These are phyloP conservation scores for Notodonta dromedarius DNA, from an alignment of 2,888 invertebrate genomes.

Conservation along the genomic window DNA sequence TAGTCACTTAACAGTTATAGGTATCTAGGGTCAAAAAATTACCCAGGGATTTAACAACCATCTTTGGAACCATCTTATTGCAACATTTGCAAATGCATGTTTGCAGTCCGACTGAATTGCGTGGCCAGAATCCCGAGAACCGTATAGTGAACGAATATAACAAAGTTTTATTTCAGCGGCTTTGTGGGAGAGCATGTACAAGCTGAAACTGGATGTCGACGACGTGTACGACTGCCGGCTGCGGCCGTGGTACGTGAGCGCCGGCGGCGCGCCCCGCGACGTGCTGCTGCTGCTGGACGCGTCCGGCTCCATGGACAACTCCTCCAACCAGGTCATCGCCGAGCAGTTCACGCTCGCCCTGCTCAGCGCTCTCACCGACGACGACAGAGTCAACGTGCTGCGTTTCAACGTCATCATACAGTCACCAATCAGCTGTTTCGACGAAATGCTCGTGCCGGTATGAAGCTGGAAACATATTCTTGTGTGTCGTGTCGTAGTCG, in stretches of 20 bases:
- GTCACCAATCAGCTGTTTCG: slow-evolving; percentile 71
- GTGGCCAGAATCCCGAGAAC: too few relatives aligned
- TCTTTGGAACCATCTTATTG: too few relatives aligned
- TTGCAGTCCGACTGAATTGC: too few relatives aligned
- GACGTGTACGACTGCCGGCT: slow-evolving; percentile 74
- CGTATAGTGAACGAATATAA: too few relatives aligned
- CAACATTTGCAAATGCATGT: too few relatives aligned
- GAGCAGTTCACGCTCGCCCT: slow-evolving; percentile 66
- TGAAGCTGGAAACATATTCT: not conserved
- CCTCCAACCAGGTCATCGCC: slow-evolving; percentile 64
- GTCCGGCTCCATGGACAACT: slow-evolving; percentile 74
- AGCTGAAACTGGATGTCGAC: slow-evolving; percentile 51
- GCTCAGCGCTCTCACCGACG: slow-evolving; percentile 75
- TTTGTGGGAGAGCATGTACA: slow-evolving; percentile 68
- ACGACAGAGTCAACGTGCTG: slow-evolving; percentile 74
- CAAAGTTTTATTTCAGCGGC: not conserved
- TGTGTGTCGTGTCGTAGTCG: not conserved
- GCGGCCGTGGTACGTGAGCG: slow-evolving; percentile 77
- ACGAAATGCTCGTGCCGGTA: slow-evolving; percentile 70
- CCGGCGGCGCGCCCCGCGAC: slow-evolving; percentile 73
- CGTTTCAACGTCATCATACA: slow-evolving; percentile 65
- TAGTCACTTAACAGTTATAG: too few relatives aligned
- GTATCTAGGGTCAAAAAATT: too few relatives aligned
- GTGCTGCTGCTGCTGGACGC: slow-evolving; percentile 72
- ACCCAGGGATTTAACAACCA: too few relatives aligned